Base-by-base conservation (phyloP, 2,113 vertebrate genomes). In the Toxotes chatareus region DNA sequence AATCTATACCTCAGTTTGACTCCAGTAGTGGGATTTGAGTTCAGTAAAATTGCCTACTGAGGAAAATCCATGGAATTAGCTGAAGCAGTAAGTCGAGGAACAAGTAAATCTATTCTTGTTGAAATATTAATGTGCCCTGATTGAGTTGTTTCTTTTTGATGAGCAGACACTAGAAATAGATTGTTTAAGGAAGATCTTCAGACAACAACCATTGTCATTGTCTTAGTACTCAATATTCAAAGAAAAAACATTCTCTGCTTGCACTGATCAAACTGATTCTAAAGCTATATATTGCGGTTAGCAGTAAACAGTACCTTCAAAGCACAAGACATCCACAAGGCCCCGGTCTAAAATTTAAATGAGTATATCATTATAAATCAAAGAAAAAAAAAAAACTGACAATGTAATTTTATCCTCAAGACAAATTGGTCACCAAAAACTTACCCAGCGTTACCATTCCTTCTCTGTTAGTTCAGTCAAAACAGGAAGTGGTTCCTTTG, bases 401-500 rank as follows among this genome's bases (percentile, higher is more conserved):
- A 27, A 27, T 27, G 27, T 27, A 27, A 27, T 27, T 27, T 6
- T 36, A 4, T 36, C 8, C 42, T 9, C 11, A 56, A 9, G 27
- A 6, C 16, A 36, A 23, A 32, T 7, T 4, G n/a, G 60, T 44
- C 47, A 5, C 3, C 23, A 32, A n/a, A 10, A 14, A 17, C 0
- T 40, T 40, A 10, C 21, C 7, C 49, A 65, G 62, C 51, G 31
- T n/a, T 19, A 49, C 23, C 5, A 57, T 5, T 67, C 13, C 66
- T 23, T 38, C n/a, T 46, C 3, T 57, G 8, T 81, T 46, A 34
- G 34, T 55, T 56, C 4, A 59, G 80, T 53, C 67, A 74, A 81
- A 78, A 84, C 86, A 87, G 86, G 86, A 87, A 38, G 78, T 66
- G 44, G 46, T 49, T 60, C 23, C n/a, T 87, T 87, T 84, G 77